Conservation (phyloP, 35 echinoderm and acorn worm genomes). For the Patiria miniata region DNA sequence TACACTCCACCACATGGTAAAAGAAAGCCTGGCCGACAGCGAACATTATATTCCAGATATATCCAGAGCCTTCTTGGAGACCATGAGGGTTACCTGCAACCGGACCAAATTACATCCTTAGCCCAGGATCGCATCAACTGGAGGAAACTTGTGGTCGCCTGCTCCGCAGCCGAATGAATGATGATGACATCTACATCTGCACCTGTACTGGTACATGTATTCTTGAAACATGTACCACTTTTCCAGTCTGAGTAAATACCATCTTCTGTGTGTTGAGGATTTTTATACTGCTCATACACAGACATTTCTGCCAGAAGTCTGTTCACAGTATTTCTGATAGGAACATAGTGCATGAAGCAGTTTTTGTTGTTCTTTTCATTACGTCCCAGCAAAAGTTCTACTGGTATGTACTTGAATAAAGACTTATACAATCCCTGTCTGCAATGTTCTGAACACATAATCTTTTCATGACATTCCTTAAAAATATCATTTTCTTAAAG, state of each 20-base stretch:
- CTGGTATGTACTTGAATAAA: conserved; percentile 3
- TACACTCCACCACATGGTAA: no score
- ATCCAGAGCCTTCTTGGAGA: no score
- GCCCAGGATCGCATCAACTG: no score
- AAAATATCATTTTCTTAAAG: conserved; percentile 1
- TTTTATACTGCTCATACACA: not conserved
- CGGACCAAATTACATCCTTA: no score
- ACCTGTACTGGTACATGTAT: no score
- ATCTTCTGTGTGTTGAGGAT: conserved; percentile 5
- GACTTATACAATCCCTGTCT: conserved; percentile 1
- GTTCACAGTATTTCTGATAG: not conserved
- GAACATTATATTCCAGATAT: no score
- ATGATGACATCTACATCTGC: no score
- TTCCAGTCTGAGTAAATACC: not conserved
- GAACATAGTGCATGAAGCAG: conserved; percentile 5
- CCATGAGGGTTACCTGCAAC: no score
- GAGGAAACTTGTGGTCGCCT: no score
- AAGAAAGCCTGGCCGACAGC: no score
- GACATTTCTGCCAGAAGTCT: not conserved
- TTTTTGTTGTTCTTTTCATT: not conserved
- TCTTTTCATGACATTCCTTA: not conserved
- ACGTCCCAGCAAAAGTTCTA: not conserved
- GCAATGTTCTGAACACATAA: not conserved
- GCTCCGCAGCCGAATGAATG: no score
- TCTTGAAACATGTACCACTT: not conserved